Evolutionary conservation across 2,797 vertebrate species (phyloP), one percentile per base, ranked within the genome.

Genomic region (Saguinus oedipus): DNA sequence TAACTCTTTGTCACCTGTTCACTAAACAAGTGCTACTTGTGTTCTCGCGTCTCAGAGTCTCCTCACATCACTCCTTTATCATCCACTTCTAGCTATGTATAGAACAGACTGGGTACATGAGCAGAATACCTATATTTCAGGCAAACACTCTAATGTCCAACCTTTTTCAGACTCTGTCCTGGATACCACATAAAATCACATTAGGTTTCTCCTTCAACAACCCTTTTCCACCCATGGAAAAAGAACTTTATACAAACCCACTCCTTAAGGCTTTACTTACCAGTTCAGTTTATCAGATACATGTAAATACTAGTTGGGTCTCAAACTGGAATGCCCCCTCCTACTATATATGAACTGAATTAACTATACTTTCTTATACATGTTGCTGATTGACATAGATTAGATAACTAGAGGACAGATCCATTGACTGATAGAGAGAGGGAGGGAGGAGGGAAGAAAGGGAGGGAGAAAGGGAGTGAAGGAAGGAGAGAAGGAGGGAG

Each of bases 401-500:
- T 68, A 84, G 26, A 72, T 13, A 68, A 46, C 74, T n/a, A 30
- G 26, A 85, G 44, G 55, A 90, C 55, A 55, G 6, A 26, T 36
- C 76, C 44, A 57, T 39, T 33, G 20, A 91, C 30, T 27, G 17
- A 15, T 2, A n/a, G 39, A 44, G 20, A 19, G 22, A 39, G 36
- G 36, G 11, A 42, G 39, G 8, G 36, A 24, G 24, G 17, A 70
- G 1, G 22, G 36, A 42, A 2, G 5, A 13, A 26, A 26, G 22
- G 70, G 36, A 24, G 11, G 11, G 36, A 27, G 22, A 0, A 3
- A 75, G 19, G 4, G 1, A 13, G 17, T 19, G 5, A 26, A 1
- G 3, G 13, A 27, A 0, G 42, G 26, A 42, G 36, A 11, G 11
- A 4, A n/a, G 10, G 1, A 13, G 9, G 10, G 3, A 30, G 6